Conservation (phyloP, 37 sponge, comb jelly and placozoan species). For the Eunapius fragilis region DNA sequence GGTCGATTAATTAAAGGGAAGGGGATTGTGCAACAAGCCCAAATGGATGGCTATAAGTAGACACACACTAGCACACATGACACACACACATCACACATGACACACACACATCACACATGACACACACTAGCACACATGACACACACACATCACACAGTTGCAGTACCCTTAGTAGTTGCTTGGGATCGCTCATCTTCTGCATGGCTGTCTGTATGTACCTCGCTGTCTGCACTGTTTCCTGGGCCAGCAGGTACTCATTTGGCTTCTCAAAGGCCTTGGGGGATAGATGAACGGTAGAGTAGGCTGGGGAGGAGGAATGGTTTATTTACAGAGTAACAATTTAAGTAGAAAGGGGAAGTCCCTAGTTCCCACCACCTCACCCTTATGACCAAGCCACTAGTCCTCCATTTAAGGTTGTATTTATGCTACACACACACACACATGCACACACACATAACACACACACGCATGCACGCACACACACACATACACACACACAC, state of each 20-base stretch:
- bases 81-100: neutral
- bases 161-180: constrained; percentile 11
- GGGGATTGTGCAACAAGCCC: too few relatives aligned
- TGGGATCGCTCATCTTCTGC: neutral
- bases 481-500: too few relatives aligned
- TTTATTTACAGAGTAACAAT: too few relatives aligned
- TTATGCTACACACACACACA: too few relatives aligned
- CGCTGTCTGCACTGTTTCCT: constrained; percentile 1
- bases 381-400: too few relatives aligned
- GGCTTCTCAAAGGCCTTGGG: constrained; percentile 18
- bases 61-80: neutral
- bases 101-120: neutral
- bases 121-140: neutral
- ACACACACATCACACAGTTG: neutral
- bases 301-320: neutral
- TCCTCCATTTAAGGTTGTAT: too few relatives aligned
- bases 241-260: neutral
- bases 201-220: constrained; percentile 10
- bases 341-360: too few relatives aligned
- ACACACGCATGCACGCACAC: too few relatives aligned
- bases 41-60: neutral
- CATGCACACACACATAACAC: too few relatives aligned
- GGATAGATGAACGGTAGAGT: constrained; percentile 7
- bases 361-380: too few relatives aligned
- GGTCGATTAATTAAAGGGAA: too few relatives aligned